These are phyloP conservation scores for Corythaeola cristata DNA, from an alignment of 2,113 vertebrate genomes.

Conservation along the genomic window DNA sequence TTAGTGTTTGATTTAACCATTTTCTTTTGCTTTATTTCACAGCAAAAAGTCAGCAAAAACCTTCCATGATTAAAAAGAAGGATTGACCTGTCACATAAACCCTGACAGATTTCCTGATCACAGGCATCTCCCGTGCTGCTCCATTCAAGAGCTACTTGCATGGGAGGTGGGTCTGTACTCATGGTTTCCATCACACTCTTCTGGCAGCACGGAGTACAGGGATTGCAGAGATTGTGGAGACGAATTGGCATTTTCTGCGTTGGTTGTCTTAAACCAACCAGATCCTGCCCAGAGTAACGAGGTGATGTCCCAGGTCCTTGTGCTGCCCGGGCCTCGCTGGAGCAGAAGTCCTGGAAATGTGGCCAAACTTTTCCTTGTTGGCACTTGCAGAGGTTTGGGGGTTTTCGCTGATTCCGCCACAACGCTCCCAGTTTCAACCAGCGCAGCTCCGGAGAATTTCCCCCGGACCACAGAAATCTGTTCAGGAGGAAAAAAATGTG, in stretches of 20 bases:
- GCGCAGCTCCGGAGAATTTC: not conserved
- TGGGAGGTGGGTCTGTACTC: not conserved
- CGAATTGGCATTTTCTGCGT: fast-evolving
- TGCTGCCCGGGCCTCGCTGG: fast-evolving
- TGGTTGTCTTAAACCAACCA: not conserved
- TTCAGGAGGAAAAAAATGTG: not conserved
- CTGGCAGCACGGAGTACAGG: not conserved
- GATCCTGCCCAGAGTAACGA: not conserved
- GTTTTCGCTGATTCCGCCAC: not conserved
- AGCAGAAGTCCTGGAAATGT: not conserved
- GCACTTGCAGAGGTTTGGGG: not conserved
- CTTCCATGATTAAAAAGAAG: not conserved
- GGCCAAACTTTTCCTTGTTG: not conserved
- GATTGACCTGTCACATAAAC: not conserved
- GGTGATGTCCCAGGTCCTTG: fast-evolving
- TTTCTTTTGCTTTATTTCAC: not conserved
- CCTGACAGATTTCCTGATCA: too few relatives aligned
- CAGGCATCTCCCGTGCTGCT: not conserved
- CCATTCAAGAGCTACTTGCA: not conserved
- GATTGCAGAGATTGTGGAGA: fast-evolving
- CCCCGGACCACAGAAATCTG: not conserved
- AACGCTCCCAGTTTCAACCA: not conserved
- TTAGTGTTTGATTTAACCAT: not conserved
- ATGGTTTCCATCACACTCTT: not conserved
- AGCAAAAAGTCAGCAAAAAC: not conserved